Conservation (phyloP, 2,797 vertebrate genomes). For the Gymnoscopelus microlampas region DNA sequence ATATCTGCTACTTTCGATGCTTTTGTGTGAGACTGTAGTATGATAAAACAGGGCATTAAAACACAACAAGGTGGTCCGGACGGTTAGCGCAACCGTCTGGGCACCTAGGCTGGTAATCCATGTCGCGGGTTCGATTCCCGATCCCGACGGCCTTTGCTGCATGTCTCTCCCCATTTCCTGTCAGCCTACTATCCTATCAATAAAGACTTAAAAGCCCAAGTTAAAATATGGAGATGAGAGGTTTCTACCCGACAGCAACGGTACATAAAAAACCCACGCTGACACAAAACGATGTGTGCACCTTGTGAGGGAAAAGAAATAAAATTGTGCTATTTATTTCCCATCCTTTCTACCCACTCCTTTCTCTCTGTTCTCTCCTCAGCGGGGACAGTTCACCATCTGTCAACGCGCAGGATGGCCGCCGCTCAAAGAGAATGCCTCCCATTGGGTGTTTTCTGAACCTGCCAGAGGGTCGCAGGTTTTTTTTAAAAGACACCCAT, state of each 20-base stretch:
- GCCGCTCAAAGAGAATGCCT: slow-evolving; percentile 37
- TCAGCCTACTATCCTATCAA: too few relatives aligned
- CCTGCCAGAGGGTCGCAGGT: neutral
- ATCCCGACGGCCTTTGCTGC: too few relatives aligned
- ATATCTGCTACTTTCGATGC: too few relatives aligned
- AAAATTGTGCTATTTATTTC: slow-evolving; percentile 52
- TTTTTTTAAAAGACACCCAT: slow-evolving; percentile 2
- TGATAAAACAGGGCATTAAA: neutral
- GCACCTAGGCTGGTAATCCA: too few relatives aligned
- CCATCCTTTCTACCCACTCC: slow-evolving; percentile 60
- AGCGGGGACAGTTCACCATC: slow-evolving; percentile 48
- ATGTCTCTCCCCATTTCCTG: too few relatives aligned
- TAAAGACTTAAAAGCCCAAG: too few relatives aligned
- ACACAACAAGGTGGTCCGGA: too few relatives aligned
- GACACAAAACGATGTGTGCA: slow-evolving; percentile 44
- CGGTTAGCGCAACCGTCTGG: too few relatives aligned
- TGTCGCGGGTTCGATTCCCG: too few relatives aligned
- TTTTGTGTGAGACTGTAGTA: too few relatives aligned
- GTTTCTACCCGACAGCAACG: too few relatives aligned
- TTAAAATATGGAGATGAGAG: too few relatives aligned
- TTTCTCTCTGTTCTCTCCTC: slow-evolving; percentile 43
- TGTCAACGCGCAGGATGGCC: slow-evolving; percentile 23
- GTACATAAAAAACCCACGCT: neutral
- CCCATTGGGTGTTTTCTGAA: slow-evolving; percentile 35
- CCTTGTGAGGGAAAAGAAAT: slow-evolving; percentile 50